Conservation (phyloP, 2,888 invertebrate species). For the Sialis lutaria region DNA sequence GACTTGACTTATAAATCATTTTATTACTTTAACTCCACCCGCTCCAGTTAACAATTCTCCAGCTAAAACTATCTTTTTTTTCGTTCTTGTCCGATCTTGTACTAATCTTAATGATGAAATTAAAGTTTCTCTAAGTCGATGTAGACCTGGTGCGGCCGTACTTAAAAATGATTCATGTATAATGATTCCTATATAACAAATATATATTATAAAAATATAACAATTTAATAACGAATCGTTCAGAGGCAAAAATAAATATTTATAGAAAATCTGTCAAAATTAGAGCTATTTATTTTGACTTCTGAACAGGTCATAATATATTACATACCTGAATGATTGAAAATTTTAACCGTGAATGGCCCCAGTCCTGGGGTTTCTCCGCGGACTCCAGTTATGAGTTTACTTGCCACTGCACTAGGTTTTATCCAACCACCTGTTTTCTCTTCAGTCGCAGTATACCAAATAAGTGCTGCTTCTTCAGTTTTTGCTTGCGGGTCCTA, state of each 20-base stretch:
- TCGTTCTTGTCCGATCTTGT: conserved; percentile 30
- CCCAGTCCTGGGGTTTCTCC: conserved; percentile 68
- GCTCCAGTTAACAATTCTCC: conserved; percentile 35
- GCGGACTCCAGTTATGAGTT: conserved; percentile 37
- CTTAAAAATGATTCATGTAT: conserved; percentile 57
- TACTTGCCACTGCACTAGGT: conserved; percentile 31
- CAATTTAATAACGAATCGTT: not conserved
- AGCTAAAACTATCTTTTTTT: conserved; percentile 37
- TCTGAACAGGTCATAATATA: not conserved
- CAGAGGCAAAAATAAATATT: not conserved
- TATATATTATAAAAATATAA: not conserved
- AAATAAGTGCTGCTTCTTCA: conserved; percentile 48
- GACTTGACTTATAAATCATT: conserved; percentile 4
- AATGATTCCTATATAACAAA: conserved; percentile 30
- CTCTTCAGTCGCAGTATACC: conserved; percentile 72
- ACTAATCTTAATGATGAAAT: conserved; percentile 47
- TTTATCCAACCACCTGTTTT: conserved; percentile 38
- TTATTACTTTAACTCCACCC: conserved; percentile 20
- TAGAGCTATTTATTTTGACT: conserved; percentile 23
- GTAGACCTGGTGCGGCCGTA: conserved; percentile 49
- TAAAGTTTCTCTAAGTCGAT: conserved; percentile 58
- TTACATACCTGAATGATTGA: conserved; percentile 22
- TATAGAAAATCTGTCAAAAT: conserved; percentile 19
- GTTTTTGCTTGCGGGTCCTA: conserved; percentile 15
- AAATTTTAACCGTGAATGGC: conserved; percentile 47